phyloP scores from a whole-genome alignment of 2,797 vertebrate genomes.

The Poecilia wingei region DNA sequence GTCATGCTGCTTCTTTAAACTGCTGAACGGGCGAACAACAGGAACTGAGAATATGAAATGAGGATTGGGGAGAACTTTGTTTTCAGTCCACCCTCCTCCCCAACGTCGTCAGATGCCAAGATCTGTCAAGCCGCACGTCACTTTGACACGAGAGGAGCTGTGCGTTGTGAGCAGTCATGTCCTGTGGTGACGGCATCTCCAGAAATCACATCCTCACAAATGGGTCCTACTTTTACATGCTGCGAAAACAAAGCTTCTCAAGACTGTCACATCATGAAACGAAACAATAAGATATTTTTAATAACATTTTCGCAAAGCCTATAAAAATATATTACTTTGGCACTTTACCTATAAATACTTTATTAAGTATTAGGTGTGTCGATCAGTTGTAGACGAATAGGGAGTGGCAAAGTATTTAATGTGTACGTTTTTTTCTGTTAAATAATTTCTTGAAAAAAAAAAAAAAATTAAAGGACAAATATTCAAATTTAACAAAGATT shows the following conservation, averaged over 20 bases:
- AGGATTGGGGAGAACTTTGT: conserved; percentile 57
- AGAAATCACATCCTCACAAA: conserved; percentile 29
- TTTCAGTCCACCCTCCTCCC: conserved; percentile 66
- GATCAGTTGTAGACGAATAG: neutral
- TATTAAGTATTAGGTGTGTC: conserved; percentile 10
- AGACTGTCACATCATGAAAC: conserved; percentile 17
- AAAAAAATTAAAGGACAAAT: neutral
- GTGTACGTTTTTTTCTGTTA: neutral
- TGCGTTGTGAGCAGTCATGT: conserved; percentile 43
- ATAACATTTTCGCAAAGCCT: conserved; percentile 11
- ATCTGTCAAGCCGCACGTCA: conserved; percentile 59
- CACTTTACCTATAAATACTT: neutral
- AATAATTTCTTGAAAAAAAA: neutral
- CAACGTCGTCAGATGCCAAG: conserved; percentile 49
- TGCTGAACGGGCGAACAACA: conserved; percentile 48
- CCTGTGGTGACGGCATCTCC: conserved; percentile 50
- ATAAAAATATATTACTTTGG: neutral
- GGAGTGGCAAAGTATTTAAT: neutral
- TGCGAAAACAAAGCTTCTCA: conserved; percentile 32
- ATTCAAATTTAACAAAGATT: neutral
- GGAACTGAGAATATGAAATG: conserved; percentile 55
- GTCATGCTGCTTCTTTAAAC: conserved; percentile 49
- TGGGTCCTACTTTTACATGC: conserved; percentile 26
- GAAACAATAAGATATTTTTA: neutral
- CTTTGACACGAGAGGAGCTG: conserved; percentile 52